Percentiles rank a stretch among this genome's conserved stretches.
These are phyloP conservation scores for Hylaeus volcanicus DNA, from an alignment of 1,140 invertebrate genomes.

Conservation along the genomic window DNA sequence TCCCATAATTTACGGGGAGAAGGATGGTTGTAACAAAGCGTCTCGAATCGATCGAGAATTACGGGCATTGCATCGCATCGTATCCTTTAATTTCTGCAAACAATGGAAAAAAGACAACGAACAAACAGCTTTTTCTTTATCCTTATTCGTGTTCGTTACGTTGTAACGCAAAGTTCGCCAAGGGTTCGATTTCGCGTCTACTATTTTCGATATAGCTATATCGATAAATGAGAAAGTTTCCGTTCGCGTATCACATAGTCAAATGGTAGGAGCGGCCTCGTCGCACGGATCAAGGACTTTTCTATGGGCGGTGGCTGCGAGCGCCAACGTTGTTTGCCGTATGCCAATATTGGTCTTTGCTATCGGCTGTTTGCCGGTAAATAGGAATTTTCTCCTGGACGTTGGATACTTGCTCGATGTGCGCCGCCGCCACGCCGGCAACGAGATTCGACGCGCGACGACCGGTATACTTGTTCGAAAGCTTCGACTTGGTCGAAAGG, in stretches of 20 bases:
- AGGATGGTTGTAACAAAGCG: not conserved
- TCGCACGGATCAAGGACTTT: constrained; percentile 46
- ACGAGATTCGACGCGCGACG: constrained; percentile 8
- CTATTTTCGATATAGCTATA: not conserved
- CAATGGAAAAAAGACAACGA: not conserved
- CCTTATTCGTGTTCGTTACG: not conserved
- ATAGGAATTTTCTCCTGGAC: constrained; percentile 56
- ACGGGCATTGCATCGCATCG: constrained; percentile 9
- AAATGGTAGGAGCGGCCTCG: not conserved
- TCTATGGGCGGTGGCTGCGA: constrained; percentile 35
- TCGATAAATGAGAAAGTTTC: constrained; percentile 29
- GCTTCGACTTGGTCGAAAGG: not conserved
- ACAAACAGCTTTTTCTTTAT: no score
- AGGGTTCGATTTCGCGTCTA: not conserved
- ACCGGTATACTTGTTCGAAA: constrained; percentile 10
- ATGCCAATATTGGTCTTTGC: constrained; percentile 61
- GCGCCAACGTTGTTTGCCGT: constrained; percentile 51
- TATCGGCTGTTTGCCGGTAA: constrained; percentile 64
- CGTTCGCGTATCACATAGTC: not conserved
- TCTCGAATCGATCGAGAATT: constrained; percentile 45
- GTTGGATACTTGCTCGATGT: constrained; percentile 44
- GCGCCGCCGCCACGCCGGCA: constrained; percentile 31
- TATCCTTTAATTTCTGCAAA: not conserved
- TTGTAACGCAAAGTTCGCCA: not conserved
- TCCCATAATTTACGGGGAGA: constrained; percentile 23